A percentile compares a stretch with the other conserved stretches of the same genome.
These are phyloP conservation scores for Samia ricini DNA, from an alignment of 1,140 invertebrate genomes.

Conservation along the genomic window DNA sequence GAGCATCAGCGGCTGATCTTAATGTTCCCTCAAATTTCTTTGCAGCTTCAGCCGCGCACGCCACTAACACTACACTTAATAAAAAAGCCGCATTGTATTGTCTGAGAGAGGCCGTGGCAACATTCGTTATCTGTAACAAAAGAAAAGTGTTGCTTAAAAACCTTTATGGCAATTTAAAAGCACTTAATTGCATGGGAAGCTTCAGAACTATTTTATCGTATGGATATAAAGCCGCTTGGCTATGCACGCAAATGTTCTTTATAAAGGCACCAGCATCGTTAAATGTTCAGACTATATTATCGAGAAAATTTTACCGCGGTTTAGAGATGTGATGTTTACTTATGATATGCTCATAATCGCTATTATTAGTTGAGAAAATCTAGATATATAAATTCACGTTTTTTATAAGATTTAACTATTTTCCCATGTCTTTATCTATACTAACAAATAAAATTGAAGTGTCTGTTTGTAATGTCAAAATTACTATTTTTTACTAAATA, in stretches of 20 bases:
- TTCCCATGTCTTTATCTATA: no score
- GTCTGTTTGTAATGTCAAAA: no score
- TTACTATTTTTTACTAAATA: no score
- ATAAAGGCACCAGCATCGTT: constrained; percentile 27
- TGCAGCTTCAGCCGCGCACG: constrained; percentile 58
- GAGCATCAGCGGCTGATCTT: constrained; percentile 70
- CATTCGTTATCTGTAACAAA: constrained; percentile 69
- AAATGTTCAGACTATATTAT: constrained; percentile 28
- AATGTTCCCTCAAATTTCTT: constrained; percentile 71
- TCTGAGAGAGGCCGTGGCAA: constrained; percentile 50
- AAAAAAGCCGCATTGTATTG: constrained; percentile 61
- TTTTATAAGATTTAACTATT: no score
- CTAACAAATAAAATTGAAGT: no score
- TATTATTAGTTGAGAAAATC: background rate
- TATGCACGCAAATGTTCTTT: constrained; percentile 35
- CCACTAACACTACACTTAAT: constrained; percentile 61
- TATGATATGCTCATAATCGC: no score
- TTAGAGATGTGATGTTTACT: constrained; percentile 18
- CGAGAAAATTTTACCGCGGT: constrained; percentile 23
- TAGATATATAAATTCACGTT: background rate
- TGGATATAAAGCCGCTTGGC: constrained; percentile 23
- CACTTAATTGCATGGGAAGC: constrained; percentile 40
- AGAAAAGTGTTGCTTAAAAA: constrained; percentile 40
- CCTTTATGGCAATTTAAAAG: constrained; percentile 30
- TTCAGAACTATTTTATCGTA: constrained; percentile 28